Base-by-base conservation (phyloP, 1,140 invertebrate genomes). In the Drosophila quadrilineata region DNA sequence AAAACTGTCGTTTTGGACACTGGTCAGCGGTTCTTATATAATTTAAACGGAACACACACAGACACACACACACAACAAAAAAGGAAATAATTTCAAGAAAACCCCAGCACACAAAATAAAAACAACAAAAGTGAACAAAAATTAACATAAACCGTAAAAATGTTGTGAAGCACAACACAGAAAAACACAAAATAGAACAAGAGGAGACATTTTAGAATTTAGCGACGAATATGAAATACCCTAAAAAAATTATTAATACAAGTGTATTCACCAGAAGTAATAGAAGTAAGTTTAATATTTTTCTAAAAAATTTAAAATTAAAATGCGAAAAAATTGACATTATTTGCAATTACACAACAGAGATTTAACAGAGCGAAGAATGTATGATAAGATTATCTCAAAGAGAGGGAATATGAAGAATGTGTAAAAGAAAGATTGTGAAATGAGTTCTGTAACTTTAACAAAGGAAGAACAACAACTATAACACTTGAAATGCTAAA, bases 71-170 rank as follows among this genome's bases (percentile, higher is more conserved):
- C n/a, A 48, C 60, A 45, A 4, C 41, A 40, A 12, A 8, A 31
- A 28, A 22, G 21, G 8, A 6, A 21, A 31, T 49, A 48, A 31
- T 45, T n/a, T n/a, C n/a, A n/a, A n/a, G 24, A 50, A 8, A 31
- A 19, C 29, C 36, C 36, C 10, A 28, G 22, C 21, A n/a, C n/a
- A n/a, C 6, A 33, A 56, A 54, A 68, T 57, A 46, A 8, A 14
- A 57, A 6, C 14, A 41, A 48, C 52, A 57, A 40, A 43, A 65
- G 38, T 8, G 19, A 17, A 21, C 40, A 36, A 49, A 71, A 80
- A 82, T 82, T 76, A 84, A 57, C 73, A 84, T 82, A 84, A 84
- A 63, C 29, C 63, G 73, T 68, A 71, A 71, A 65, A 75, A 72
- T 72, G 63, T 48, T 67, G 50, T 71, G 36, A 35, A 24, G 54